A percentile compares a stretch with the other conserved stretches of the same genome.
These are phyloP conservation scores for Mesochorus sp. DNA, from an alignment of 2,888 invertebrate genomes.

Conservation along the genomic window DNA sequence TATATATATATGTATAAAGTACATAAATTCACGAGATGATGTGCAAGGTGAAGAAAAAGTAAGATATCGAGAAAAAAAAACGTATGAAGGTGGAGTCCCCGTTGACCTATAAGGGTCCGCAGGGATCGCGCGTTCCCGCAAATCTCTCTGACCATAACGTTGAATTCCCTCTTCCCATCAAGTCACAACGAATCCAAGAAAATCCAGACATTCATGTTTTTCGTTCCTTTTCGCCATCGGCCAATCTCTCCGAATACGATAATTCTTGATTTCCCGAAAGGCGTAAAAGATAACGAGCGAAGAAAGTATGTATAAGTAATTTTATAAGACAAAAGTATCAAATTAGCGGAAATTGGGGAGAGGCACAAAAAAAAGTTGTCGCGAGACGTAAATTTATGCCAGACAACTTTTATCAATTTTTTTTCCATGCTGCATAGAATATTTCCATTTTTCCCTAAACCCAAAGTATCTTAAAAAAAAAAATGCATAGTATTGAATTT, in stretches of 20 bases:
- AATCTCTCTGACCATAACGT: background rate
- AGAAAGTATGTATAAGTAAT: background rate
- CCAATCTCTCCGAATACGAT: slow-evolving; percentile 6
- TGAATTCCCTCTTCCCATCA: background rate
- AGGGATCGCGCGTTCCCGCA: background rate
- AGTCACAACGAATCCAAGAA: slow-evolving; percentile 33
- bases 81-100: slow-evolving; percentile 3
- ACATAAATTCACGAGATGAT: background rate
- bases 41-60: background rate
- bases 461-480: too few species aligned
- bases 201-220: slow-evolving; percentile 3
- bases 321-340: too few species aligned
- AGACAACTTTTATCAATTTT: too few species aligned
- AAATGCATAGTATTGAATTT: too few species aligned
- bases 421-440: background rate
- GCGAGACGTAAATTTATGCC: too few species aligned
- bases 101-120: slow-evolving; percentile 8
- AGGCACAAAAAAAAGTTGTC: too few species aligned
- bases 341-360: too few species aligned
- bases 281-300: background rate
- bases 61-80: background rate
- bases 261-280: slow-evolving; percentile 36
- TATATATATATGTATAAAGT: too few species aligned
- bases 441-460: background rate
- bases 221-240: background rate